Evolutionary conservation across 2,797 vertebrate genomes (phyloP).

Genomic region (Syngnathus acus): DNA sequence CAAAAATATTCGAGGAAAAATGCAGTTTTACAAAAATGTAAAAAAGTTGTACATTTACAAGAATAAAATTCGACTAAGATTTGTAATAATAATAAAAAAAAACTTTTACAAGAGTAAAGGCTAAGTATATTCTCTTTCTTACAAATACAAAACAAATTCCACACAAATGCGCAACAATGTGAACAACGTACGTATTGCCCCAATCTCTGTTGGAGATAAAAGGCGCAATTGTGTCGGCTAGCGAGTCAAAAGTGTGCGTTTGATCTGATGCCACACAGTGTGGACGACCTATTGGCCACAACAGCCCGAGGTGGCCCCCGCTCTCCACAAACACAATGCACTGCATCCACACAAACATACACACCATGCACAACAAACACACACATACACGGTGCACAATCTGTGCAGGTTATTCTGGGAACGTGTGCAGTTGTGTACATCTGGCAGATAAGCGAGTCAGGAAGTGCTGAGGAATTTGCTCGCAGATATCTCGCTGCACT

Average conservation of each 20-base stretch:
- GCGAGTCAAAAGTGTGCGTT: slow-evolving; percentile 12
- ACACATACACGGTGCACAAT: slow-evolving; percentile 38
- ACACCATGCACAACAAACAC: neutral
- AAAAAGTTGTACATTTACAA: too few species aligned
- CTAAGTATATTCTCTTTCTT: too few species aligned
- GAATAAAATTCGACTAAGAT: too few species aligned
- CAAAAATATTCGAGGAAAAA: neutral
- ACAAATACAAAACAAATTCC: too few species aligned
- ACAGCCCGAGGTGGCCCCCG: slow-evolving; percentile 26
- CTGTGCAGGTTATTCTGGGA: slow-evolving; percentile 69
- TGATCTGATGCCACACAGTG: slow-evolving; percentile 28
- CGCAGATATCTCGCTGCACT: slow-evolving; percentile 62
- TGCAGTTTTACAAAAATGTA: too few species aligned
- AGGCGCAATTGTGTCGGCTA: neutral
- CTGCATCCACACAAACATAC: neutral
- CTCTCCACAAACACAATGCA: slow-evolving; percentile 9
- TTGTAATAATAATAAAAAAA: too few species aligned
- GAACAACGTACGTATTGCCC: neutral
- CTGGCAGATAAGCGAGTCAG: slow-evolving; percentile 75
- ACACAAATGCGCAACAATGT: too few species aligned
- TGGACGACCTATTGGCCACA: slow-evolving; percentile 41
- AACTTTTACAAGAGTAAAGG: too few species aligned
- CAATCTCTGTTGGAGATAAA: neutral
- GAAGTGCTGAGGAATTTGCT: slow-evolving; percentile 74
- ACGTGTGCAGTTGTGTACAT: slow-evolving; percentile 65